phyloP scores from a whole-genome alignment of 2,113 vertebrate genomes.

The Panthera uncia region DNA sequence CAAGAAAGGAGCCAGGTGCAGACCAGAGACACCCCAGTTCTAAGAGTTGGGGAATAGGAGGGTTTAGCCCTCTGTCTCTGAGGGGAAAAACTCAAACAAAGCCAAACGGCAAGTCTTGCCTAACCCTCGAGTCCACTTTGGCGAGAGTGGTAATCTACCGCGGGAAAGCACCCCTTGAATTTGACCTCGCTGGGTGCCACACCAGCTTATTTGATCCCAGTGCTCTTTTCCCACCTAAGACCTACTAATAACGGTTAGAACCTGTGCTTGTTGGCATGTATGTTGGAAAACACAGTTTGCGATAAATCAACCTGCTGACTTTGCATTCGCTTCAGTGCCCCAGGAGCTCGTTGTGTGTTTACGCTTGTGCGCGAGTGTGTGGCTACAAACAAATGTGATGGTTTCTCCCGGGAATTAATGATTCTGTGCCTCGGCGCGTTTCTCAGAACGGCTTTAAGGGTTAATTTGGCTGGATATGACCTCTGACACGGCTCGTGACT shows the following conservation, averaged over 20 bases:
- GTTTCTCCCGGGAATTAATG: background rate
- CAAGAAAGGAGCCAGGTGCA: fast-evolving
- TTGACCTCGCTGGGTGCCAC: fast-evolving
- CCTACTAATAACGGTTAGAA: background rate
- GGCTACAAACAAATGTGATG: background rate
- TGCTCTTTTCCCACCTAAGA: background rate
- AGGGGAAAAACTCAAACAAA: background rate
- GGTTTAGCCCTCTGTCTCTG: background rate
- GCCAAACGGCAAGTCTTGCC: background rate
- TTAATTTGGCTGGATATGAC: background rate
- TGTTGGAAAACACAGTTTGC: background rate
- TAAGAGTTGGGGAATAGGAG: fast-evolving
- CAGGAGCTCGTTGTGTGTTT: background rate
- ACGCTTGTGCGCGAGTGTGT: background rate
- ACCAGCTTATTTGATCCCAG: background rate
- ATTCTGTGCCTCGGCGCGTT: background rate
- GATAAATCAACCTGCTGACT: background rate
- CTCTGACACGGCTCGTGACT: background rate
- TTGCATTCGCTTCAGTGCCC: background rate
- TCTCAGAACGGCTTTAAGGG: background rate
- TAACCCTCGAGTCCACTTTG: fast-evolving
- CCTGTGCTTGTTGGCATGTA: background rate
- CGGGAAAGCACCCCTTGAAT: fast-evolving
- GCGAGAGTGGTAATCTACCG: fast-evolving
- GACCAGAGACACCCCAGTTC: background rate